Evolutionary conservation across 2,113 vertebrate species (phyloP).

Genomic region (Lasiurus cinereus): DNA sequence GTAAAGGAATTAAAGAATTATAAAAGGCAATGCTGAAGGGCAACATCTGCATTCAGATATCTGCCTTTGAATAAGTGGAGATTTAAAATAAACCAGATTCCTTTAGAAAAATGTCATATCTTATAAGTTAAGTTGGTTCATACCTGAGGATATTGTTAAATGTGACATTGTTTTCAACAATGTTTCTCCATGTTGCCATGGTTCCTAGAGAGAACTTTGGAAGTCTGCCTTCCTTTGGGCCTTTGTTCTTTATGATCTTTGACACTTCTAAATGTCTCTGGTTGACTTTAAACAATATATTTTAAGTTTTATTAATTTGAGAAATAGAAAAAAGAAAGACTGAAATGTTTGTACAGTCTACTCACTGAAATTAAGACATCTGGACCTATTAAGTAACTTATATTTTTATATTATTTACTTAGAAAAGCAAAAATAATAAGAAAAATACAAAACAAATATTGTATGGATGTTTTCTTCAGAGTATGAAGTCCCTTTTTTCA

Average conservation of each 20-base stretch:
- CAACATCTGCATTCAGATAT: conserved; percentile 74
- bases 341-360: background rate
- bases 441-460: background rate
- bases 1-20: conserved; percentile 23
- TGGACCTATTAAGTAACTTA: background rate
- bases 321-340: background rate
- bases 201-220: conserved; percentile 11
- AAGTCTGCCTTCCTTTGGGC: background rate
- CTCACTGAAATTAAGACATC: background rate
- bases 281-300: background rate
- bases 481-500: background rate
- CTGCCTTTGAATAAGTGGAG: background rate
- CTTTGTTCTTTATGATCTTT: background rate
- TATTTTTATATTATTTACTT: background rate
- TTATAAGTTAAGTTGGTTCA: conserved; percentile 73
- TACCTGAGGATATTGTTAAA: conserved; percentile 79
- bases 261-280: background rate
- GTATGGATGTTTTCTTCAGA: background rate
- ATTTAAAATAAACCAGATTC: conserved; percentile 70
- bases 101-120: conserved; percentile 69
- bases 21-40: conserved; percentile 51
- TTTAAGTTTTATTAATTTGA: background rate
- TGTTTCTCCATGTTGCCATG: conserved; percentile 75
- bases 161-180: conserved; percentile 73
- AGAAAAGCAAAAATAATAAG: background rate